Conservation (phyloP, 2,113 vertebrate species). For the Myrmophylax atrothorax region DNA sequence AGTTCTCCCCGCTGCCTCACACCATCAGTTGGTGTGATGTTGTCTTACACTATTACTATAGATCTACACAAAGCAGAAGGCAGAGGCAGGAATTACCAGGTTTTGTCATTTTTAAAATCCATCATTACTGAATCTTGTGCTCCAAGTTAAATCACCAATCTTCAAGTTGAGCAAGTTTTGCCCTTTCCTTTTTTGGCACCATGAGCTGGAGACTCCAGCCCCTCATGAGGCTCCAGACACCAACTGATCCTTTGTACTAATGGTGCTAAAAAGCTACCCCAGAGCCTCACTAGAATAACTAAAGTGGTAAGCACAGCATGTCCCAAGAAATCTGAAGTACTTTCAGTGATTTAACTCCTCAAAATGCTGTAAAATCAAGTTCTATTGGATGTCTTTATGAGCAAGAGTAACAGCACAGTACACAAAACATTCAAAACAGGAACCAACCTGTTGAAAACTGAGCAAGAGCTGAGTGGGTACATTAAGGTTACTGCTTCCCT, state of each 20-base stretch:
- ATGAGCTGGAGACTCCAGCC: not conserved
- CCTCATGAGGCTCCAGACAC: not conserved
- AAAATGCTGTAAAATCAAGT: not conserved
- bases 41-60: not conserved
- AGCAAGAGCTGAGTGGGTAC: not conserved
- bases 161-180: not conserved
- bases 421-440: not conserved
- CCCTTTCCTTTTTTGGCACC: not conserved
- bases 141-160: accelerated
- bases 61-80: not conserved
- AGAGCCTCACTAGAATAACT: not conserved
- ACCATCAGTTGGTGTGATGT: accelerated
- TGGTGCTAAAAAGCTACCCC: not conserved
- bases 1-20: not conserved
- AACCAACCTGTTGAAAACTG: not conserved
- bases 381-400: not conserved
- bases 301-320: not conserved
- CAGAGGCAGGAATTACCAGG: not conserved
- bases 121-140: not conserved
- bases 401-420: not conserved
- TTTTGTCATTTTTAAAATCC: not conserved
- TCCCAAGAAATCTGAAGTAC: not conserved
- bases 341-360: not conserved
- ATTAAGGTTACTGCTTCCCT: not conserved
- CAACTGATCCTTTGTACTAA: not conserved